Base-by-base conservation (phyloP, 2,113 vertebrate species). In the Pimephales promelas region DNA sequence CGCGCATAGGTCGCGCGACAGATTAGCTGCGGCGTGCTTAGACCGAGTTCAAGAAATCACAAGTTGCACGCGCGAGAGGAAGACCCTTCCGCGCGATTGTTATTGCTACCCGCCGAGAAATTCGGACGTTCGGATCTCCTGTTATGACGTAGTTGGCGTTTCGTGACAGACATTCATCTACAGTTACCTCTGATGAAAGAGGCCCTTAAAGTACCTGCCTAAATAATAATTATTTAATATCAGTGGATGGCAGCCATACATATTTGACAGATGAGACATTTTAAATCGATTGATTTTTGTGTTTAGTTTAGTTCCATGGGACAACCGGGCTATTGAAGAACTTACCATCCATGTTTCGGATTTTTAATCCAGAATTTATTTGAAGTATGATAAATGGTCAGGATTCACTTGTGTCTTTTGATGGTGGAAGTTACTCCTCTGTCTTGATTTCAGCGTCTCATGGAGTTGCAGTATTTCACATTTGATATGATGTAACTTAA, bases 1-100 rank as follows among this genome's bases (percentile, higher is more conserved):
- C 43, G 18, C 83, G 20, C 72, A 54, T 81, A 92, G 92, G 93
- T 91, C 91, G 83, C 73, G 80, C 90, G 89, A 91, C 90, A 86
- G 88, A 90, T 81, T 88, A 93, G 92, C 93, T 92, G 93, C 93
- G 90, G 93, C 93, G 90, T 94, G 94, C 91, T 91, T 90, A 90
- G 92, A 93, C 90, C 91, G 90, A 92, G 90, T 91, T 88, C 89
- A 92, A 93, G 90, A 92, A 92, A 94, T 89, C 92, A 90, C 92
- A 93, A 94, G 92, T 95, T 93, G 88, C 89, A 87, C 91, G 90
- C 87, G 90, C 89, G 77, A 89, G 89, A 85, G 89, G 89, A 87
- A 88, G 28, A 81, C 90, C 88, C 87, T 87, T 82, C 87, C 87
- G 88, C 14, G 74, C 34, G 74, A 56, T 54, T 57, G 61, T 75